A percentile compares a stretch with the other conserved stretches of the same genome.
Conservation (phyloP, 2,888 invertebrate species). For the Dynastes tityus region DNA sequence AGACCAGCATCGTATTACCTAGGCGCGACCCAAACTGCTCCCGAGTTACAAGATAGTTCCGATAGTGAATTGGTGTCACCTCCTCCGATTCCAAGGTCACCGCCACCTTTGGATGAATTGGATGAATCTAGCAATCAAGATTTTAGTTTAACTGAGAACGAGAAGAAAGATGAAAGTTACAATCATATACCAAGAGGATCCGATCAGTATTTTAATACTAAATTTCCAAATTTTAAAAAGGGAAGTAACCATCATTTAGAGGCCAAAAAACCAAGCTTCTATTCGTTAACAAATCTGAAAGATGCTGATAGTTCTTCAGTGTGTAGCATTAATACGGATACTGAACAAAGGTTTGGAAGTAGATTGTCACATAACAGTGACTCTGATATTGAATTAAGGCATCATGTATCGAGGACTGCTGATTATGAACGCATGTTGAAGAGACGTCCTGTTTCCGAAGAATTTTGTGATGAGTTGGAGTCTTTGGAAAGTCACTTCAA, state of each 20-base stretch:
- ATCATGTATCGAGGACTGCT: slow-evolving; percentile 59
- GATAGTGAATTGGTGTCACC: slow-evolving; percentile 87
- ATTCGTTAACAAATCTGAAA: slow-evolving; percentile 54
- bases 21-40: slow-evolving; percentile 78
- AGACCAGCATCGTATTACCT: slow-evolving; percentile 91
- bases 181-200: slow-evolving; percentile 57
- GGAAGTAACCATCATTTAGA: slow-evolving; percentile 54
- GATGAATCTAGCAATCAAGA: slow-evolving; percentile 70
- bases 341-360: slow-evolving; percentile 56
- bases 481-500: slow-evolving; percentile 74
- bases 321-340: slow-evolving; percentile 61
- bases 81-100: slow-evolving; percentile 84
- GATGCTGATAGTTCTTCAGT: slow-evolving; percentile 60
- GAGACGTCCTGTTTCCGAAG: slow-evolving; percentile 83
- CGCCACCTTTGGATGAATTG: slow-evolving; percentile 82
- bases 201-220: slow-evolving; percentile 60
- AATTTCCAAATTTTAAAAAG: slow-evolving; percentile 53
- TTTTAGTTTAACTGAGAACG: slow-evolving; percentile 56
- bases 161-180: slow-evolving; percentile 55
- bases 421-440: slow-evolving; percentile 71
- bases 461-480: slow-evolving; percentile 81
- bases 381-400: slow-evolving; percentile 66
- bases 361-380: slow-evolving; percentile 69
- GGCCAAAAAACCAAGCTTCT: slow-evolving; percentile 55
- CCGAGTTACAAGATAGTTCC: slow-evolving; percentile 84